A percentile compares a stretch with the other conserved stretches of the same genome.
These are phyloP conservation scores for Chelonia mydas DNA, from an alignment of 2,797 vertebrate genomes.

Conservation along the genomic window DNA sequence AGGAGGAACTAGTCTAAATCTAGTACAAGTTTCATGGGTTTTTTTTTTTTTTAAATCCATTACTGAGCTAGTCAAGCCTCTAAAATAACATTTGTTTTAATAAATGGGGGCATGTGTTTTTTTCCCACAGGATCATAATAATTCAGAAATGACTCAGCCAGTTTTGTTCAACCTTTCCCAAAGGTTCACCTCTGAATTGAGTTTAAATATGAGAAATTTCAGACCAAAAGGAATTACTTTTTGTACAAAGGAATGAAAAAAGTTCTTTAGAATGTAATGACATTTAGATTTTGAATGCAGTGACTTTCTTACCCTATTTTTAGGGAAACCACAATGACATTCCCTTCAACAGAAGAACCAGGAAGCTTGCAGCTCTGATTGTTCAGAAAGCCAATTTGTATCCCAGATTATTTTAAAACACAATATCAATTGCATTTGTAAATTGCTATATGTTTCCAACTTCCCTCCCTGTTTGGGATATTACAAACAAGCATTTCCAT, in stretches of 20 bases:
- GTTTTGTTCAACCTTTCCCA: background rate
- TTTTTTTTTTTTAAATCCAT: accelerated
- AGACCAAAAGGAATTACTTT: background rate
- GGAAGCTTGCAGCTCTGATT: background rate
- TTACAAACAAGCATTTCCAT: background rate
- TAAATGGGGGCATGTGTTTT: background rate
- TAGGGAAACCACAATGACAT: background rate
- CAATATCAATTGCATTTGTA: background rate
- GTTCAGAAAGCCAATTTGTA: background rate
- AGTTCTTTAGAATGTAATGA: background rate
- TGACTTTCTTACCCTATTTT: background rate
- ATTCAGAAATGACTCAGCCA: background rate
- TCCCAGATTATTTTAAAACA: background rate
- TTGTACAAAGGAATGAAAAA: background rate
- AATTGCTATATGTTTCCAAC: accelerated
- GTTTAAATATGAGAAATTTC: background rate
- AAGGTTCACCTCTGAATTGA: background rate
- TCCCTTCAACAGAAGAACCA: background rate
- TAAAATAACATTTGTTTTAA: conserved; percentile 26
- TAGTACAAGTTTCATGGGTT: background rate
- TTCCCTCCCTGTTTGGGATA: background rate
- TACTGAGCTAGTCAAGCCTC: background rate
- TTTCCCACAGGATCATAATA: background rate
- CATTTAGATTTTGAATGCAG: background rate
- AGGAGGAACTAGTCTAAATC: conserved; percentile 5